These are phyloP conservation scores for Coleophora flavipennella DNA, from an alignment of 2,888 invertebrate species.

Conservation along the genomic window DNA sequence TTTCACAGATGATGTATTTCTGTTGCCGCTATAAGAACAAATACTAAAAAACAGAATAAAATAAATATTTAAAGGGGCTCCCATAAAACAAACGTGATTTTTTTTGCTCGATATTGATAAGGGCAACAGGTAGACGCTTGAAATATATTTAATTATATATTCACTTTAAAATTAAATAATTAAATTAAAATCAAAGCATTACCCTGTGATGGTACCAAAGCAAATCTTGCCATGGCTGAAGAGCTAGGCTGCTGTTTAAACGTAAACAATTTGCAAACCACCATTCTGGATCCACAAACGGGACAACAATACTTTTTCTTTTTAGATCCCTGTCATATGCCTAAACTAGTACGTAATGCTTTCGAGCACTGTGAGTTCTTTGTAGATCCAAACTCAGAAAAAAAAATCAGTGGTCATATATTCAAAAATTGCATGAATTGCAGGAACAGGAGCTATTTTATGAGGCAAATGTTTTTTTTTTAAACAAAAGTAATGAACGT, in stretches of 20 bases:
- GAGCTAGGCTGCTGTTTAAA: slow-evolving; percentile 9
- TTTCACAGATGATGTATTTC: too few species aligned
- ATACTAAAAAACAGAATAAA: too few species aligned
- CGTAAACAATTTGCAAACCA: slow-evolving; percentile 6
- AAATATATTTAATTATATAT: too few species aligned
- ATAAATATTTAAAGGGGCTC: too few species aligned
- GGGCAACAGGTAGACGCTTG: too few species aligned
- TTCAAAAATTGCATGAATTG: slow-evolving; percentile 4
- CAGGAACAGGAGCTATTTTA: slow-evolving; percentile 5
- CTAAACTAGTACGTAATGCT: slow-evolving; percentile 7
- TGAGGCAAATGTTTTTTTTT: background rate
- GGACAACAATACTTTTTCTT: slow-evolving; percentile 6
- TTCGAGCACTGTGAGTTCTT: slow-evolving; percentile 4
- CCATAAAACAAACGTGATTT: too few species aligned
- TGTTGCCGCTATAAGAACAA: too few species aligned
- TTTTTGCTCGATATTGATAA: too few species aligned
- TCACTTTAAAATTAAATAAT: too few species aligned
- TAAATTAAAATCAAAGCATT: slow-evolving; percentile 9
- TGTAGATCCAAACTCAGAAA: slow-evolving; percentile 1
- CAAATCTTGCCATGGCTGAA: slow-evolving; percentile 6
- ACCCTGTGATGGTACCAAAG: slow-evolving; percentile 9
- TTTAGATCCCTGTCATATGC: slow-evolving; percentile 9
- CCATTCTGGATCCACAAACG: slow-evolving; percentile 4
- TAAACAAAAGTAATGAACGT: slow-evolving; percentile 8
- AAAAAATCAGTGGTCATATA: slow-evolving; percentile 3